These are phyloP conservation scores for Scelioninae gen. 2 DNA, from an alignment of 2,888 invertebrate genomes.

Conservation along the genomic window DNA sequence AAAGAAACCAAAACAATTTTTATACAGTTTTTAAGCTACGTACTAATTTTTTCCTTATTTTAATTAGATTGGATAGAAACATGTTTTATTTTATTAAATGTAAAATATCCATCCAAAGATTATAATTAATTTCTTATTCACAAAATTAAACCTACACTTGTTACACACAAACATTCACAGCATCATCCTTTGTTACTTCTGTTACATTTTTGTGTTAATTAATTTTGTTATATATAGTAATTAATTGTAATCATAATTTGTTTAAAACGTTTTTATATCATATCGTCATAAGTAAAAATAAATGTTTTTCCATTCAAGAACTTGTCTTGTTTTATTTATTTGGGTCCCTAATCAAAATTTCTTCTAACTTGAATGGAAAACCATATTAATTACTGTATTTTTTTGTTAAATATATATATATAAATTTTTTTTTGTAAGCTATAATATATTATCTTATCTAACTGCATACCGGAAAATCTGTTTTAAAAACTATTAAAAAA, in stretches of 20 bases:
- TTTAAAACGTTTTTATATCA: slow-evolving; percentile 60
- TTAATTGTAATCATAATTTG: slow-evolving; percentile 62
- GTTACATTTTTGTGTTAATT: slow-evolving; percentile 5
- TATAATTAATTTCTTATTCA: not conserved
- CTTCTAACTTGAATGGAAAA: slow-evolving; percentile 75
- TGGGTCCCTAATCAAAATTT: slow-evolving; percentile 70
- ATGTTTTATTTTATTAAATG: too few relatives aligned
- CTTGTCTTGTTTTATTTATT: slow-evolving; percentile 72
- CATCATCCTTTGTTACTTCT: slow-evolving; percentile 22
- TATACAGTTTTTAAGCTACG: too few relatives aligned
- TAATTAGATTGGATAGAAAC: too few relatives aligned
- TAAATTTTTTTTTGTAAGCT: too few relatives aligned
- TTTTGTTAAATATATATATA: too few relatives aligned
- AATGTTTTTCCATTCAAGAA: slow-evolving; percentile 75
- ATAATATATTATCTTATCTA: too few relatives aligned
- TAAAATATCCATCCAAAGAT: slow-evolving; percentile 6
- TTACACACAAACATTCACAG: slow-evolving; percentile 2
- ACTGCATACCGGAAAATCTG: too few relatives aligned
- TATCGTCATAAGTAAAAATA: slow-evolving; percentile 71
- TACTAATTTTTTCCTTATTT: too few relatives aligned
- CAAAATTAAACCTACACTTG: not conserved
- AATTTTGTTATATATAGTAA: slow-evolving; percentile 7
- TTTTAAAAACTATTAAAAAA: too few relatives aligned
- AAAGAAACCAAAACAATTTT: too few relatives aligned
- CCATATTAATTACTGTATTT: too few relatives aligned